Evolutionary conservation across 2,888 invertebrate species (phyloP).

Genomic region (Vannuccia rotundouncinata): DNA sequence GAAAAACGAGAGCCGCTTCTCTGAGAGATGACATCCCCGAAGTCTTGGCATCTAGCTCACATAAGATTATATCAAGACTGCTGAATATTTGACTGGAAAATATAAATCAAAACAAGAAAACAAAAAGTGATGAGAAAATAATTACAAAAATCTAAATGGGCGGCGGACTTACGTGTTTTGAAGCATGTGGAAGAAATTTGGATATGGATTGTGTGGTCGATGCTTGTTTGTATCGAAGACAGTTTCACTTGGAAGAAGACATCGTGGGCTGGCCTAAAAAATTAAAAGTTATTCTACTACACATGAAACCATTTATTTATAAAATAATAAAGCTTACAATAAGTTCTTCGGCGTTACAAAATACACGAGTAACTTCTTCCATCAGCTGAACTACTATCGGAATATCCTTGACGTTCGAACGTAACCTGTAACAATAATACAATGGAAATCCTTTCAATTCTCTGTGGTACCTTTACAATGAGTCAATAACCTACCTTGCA

Average conservation of each 20-base stretch:
- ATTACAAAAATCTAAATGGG: background rate
- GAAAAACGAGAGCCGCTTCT: background rate
- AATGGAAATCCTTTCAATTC: no score
- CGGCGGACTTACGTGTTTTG: slow-evolving; percentile 29
- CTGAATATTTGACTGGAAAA: background rate
- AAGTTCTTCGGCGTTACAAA: slow-evolving; percentile 21
- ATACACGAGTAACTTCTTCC: slow-evolving; percentile 22
- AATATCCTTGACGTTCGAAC: background rate
- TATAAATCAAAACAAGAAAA: background rate
- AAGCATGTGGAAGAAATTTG: slow-evolving; percentile 30
- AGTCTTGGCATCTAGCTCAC: background rate
- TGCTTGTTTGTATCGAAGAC: slow-evolving; percentile 17
- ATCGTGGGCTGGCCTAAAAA: slow-evolving; percentile 33
- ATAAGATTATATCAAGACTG: background rate
- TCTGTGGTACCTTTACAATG: no score
- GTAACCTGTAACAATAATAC: no score
- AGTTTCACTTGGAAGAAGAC: slow-evolving; percentile 4
- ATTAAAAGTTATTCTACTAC: background rate
- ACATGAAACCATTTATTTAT: background rate
- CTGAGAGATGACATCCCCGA: background rate
- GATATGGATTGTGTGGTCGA: slow-evolving; percentile 33
- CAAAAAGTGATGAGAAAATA: background rate
- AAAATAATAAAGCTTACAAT: slow-evolving; percentile 23
- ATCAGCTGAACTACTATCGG: background rate
- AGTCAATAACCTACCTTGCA: slow-evolving; percentile 34